Percentiles rank a stretch among this genome's conserved stretches.
Evolutionary conservation across 2,888 invertebrate species (phyloP).

Genomic region (Copidosoma aretas): DNA sequence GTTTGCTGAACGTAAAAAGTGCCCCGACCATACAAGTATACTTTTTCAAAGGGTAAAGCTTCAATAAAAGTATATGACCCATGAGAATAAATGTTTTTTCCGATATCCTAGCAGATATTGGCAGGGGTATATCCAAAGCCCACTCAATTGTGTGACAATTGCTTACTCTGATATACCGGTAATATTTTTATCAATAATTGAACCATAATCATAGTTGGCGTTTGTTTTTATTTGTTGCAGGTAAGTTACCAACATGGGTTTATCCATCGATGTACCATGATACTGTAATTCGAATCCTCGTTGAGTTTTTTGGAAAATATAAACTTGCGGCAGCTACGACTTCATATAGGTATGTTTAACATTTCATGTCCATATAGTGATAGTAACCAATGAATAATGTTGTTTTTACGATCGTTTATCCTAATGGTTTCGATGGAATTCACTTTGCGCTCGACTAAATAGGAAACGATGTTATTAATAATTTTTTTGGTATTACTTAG

Average conservation of each 20-base stretch:
- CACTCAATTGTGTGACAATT: conserved; percentile 5
- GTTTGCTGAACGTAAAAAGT: no score
- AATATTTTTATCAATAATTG: conserved; percentile 4
- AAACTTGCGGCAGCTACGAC: background rate
- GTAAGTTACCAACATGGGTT: conserved; percentile 13
- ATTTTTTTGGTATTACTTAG: no score
- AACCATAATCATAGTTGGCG: conserved; percentile 7
- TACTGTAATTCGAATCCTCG: conserved; percentile 4
- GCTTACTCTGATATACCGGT: background rate
- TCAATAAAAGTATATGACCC: conserved; percentile 16
- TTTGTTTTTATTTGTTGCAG: conserved; percentile 24
- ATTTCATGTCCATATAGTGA: background rate
- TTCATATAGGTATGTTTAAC: conserved; percentile 14
- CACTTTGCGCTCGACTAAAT: no score
- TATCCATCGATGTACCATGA: background rate
- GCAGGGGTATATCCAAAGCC: conserved; percentile 10
- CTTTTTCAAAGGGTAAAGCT: background rate
- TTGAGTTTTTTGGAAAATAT: background rate
- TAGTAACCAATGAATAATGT: background rate
- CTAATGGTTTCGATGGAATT: no score
- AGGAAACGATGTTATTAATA: no score
- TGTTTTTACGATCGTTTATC: background rate
- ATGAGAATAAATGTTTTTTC: conserved; percentile 7
- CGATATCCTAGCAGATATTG: conserved; percentile 7
- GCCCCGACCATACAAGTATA: no score